Evolutionary conservation across 2,113 vertebrate species (phyloP).

Genomic region (Craseonycteris thonglongyai): DNA sequence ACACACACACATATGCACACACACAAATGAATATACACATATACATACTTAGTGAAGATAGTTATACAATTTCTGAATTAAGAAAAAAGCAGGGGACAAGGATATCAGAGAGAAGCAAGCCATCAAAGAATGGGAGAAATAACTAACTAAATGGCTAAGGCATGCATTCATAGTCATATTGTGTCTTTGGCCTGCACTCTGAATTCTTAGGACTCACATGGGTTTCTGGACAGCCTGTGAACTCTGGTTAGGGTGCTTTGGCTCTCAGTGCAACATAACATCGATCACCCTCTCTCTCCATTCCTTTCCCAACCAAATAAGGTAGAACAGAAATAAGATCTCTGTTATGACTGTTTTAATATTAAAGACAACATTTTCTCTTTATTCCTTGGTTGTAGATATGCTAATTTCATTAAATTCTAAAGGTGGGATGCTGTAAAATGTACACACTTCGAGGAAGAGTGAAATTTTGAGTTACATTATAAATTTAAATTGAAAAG

Average conservation of each 20-base stretch:
- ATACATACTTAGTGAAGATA: background rate
- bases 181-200: background rate
- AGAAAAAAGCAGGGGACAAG: background rate
- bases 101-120: background rate
- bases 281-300: background rate
- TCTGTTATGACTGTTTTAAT: background rate
- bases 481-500: background rate
- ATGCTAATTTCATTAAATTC: background rate
- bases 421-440: background rate
- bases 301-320: background rate
- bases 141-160: background rate
- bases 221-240: background rate
- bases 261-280: fast-evolving
- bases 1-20: too few species aligned
- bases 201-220: background rate
- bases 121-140: background rate
- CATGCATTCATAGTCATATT: background rate
- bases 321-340: background rate
- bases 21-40: too few species aligned
- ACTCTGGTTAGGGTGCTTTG: background rate
- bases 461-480: background rate
- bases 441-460: background rate
- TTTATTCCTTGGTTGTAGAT: background rate
- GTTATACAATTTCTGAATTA: background rate
- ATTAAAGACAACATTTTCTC: background rate